A percentile compares a stretch with the other conserved stretches of the same genome.
Evolutionary conservation across 2,888 invertebrate genomes (phyloP).

Genomic region (Linnaemya tessellans): DNA sequence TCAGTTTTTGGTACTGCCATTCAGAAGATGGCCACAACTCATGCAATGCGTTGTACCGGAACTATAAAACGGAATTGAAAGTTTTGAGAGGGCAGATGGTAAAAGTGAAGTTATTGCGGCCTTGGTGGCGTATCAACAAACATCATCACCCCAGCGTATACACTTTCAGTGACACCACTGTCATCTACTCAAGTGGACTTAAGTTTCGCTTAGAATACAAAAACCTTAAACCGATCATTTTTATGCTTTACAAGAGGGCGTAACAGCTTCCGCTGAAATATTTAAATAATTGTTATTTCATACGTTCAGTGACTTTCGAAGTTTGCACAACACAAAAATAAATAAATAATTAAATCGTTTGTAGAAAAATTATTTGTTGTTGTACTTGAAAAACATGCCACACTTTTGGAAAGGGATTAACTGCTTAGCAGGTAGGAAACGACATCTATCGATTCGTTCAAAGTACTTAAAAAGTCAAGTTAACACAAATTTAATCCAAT

Average conservation of each 20-base stretch:
- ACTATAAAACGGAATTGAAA: too few relatives aligned
- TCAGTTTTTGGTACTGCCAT: too few relatives aligned
- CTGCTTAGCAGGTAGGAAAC: constrained; percentile 1
- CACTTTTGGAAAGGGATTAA: constrained; percentile 32
- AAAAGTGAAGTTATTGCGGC: too few relatives aligned
- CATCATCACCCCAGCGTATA: too few relatives aligned
- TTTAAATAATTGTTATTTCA: background rate
- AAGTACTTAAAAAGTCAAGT: constrained; percentile 65
- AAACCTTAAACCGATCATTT: background rate
- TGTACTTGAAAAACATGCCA: background rate
- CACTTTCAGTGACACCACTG: too few relatives aligned
- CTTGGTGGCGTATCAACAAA: too few relatives aligned
- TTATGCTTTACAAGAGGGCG: too few relatives aligned
- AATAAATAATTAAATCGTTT: background rate
- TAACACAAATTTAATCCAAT: constrained; percentile 68
- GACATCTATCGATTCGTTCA: constrained; percentile 33
- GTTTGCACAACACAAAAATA: background rate
- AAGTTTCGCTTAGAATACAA: background rate
- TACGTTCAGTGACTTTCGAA: constrained; percentile 7
- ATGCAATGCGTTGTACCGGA: too few relatives aligned
- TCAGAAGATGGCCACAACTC: too few relatives aligned
- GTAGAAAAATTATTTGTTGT: background rate
- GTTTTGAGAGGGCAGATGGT: too few relatives aligned
- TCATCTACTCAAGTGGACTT: too few relatives aligned
- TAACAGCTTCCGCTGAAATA: background rate